Percentiles rank a stretch among this genome's conserved stretches.
Evolutionary conservation across 2,113 vertebrate genomes (phyloP).

Genomic region (Eublepharis macularius): DNA sequence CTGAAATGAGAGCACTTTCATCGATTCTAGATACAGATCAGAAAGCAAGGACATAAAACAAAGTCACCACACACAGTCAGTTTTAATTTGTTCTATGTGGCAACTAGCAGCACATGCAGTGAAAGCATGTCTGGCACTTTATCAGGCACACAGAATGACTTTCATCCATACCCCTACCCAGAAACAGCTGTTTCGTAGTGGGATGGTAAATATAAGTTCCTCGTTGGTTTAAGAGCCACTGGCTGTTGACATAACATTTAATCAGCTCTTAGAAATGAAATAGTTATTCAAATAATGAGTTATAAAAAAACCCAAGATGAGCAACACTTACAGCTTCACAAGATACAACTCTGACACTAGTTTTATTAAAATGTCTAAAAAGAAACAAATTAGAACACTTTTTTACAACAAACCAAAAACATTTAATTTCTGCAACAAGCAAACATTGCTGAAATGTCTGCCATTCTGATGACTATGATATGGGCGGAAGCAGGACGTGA

Average conservation of each 20-base stretch:
- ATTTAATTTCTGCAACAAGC: too few relatives aligned
- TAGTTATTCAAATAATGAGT: not conserved
- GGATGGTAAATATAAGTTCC: not conserved
- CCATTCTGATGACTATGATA: too few relatives aligned
- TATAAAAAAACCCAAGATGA: not conserved
- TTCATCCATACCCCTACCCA: not conserved
- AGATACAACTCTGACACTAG: not conserved
- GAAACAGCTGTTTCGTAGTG: too few relatives aligned
- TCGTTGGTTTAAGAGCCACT: not conserved
- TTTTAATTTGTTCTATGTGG: not conserved
- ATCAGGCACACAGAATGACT: not conserved
- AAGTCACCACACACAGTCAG: too few relatives aligned
- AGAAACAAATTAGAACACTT: not conserved
- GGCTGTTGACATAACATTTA: not conserved
- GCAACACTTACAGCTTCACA: not conserved
- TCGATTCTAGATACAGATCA: not conserved
- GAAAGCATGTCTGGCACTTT: not conserved
- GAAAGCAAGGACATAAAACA: not conserved
- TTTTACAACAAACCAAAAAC: too few relatives aligned
- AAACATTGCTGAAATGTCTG: too few relatives aligned
- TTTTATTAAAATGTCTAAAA: not conserved
- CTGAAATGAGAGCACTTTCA: not conserved
- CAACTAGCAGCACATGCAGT: not conserved
- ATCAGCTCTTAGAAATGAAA: not conserved
- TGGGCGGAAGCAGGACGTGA: too few relatives aligned